Evolutionary conservation across 1,140 invertebrate species (phyloP).

Genomic region (Batillaria attramentaria): DNA sequence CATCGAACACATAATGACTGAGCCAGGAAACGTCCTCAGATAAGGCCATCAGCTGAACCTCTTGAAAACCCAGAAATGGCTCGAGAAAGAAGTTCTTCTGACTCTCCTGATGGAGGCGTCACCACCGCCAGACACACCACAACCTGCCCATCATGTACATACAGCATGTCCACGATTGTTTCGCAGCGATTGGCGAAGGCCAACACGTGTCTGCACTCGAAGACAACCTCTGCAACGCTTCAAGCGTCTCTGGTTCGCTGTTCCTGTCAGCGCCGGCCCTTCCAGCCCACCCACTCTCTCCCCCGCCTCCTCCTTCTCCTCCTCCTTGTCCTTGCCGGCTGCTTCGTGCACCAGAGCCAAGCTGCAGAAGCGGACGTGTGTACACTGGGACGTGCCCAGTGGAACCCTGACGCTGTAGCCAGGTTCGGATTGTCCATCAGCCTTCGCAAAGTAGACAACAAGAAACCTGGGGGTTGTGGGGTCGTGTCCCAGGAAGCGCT

Average conservation of each 20-base stretch:
- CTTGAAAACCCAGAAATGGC: no score
- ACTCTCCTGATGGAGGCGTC: background rate
- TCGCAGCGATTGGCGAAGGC: no score
- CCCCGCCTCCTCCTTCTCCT: background rate
- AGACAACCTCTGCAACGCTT: no score
- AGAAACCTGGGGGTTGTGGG: conserved; percentile 33
- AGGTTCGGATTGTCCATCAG: conserved; percentile 44
- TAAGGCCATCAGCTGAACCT: no score
- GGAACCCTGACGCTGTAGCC: conserved; percentile 39
- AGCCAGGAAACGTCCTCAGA: no score
- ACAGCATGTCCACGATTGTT: no score
- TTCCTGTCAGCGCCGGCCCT: background rate
- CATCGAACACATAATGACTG: no score
- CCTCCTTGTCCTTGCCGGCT: background rate
- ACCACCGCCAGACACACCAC: background rate
- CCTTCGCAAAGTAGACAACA: conserved; percentile 33
- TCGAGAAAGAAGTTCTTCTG: background rate
- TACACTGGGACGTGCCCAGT: background rate
- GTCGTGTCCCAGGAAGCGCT: conserved; percentile 34
- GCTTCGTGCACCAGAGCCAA: background rate
- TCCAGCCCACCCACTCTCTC: background rate
- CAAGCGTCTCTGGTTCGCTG: no score
- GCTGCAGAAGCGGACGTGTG: background rate
- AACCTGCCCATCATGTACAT: background rate
- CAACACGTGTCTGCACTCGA: no score